Evolutionary conservation across 2,888 invertebrate species (phyloP), one percentile per base, ranked within the genome.

Genomic region (Imbricaverruca yamaguchii): DNA sequence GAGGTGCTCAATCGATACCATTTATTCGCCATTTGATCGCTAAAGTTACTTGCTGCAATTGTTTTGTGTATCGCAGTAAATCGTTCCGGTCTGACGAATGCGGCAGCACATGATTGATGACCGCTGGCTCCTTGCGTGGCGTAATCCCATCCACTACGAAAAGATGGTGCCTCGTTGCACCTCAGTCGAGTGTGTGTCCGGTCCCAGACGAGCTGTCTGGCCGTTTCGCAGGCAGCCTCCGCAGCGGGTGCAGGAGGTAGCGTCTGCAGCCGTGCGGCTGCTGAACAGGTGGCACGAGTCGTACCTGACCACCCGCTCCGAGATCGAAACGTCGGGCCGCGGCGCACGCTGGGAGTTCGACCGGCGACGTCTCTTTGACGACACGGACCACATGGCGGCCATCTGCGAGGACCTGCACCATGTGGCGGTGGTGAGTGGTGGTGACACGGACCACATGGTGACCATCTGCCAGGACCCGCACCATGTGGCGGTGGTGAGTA

Each of bases 271-370:
- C 0, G 90, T 91, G 84, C 89, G 89, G 81, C 92, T 94, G 90
- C 88, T 95, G 88, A 90, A 90, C 81, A 89, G 89, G 77, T 95
- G 95, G 94, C 93, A 93, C 85, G 86, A 88, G 0, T 89, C 92
- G 0, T 97, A 96, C 87, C 89, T 92, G 86, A 89, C 92, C 78
- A 94, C 93, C 8, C 89, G 97, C 18, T 90, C 92, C n/a, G 91
- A 91, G 85, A 97, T 97, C 83, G 97, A 97, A 87, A 87, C 91
- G 23, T 93, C 94, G 3, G 95, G 94, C 0, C 93, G 94, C 84
- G 94, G 94, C 83, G 56, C 92, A 9, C 90, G 97, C 15, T 97
- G 97, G 97, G 96, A 97, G 87, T 97, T 97, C 87, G 94, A 96
- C 86, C 92, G 93, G 85, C 91, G 91, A 21, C 89, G 91, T 74